These are phyloP conservation scores for Aphaenogaster rudis DNA, from an alignment of 1,140 invertebrate genomes.

Conservation along the genomic window DNA sequence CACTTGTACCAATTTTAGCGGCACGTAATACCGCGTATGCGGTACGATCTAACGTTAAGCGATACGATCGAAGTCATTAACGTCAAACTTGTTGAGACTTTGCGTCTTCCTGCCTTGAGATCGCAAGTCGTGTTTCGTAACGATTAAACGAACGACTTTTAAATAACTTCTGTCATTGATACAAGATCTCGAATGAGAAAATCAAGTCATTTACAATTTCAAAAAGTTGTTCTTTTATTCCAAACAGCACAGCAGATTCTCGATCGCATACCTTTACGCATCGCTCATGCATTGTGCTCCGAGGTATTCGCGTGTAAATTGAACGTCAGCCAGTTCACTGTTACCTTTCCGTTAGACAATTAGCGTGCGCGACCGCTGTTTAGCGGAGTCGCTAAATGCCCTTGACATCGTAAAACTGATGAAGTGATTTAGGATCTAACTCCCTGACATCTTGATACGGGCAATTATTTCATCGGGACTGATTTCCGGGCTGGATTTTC, in stretches of 20 bases:
- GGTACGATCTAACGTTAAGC: not conserved
- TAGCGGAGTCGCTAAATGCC: not conserved
- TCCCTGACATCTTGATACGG: not conserved
- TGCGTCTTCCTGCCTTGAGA: not conserved
- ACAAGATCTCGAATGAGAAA: not conserved
- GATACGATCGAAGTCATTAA: conserved; percentile 20
- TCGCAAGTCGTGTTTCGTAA: not conserved
- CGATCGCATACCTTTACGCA: not conserved
- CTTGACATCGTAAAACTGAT: conserved; percentile 41
- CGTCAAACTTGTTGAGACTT: not conserved
- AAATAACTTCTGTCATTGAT: not conserved
- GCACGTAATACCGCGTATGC: not conserved
- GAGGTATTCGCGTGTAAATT: conserved; percentile 43
- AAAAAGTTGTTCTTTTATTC: not conserved
- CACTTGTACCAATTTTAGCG: conserved; percentile 53
- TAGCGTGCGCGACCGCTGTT: conserved; percentile 24
- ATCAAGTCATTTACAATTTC: not conserved
- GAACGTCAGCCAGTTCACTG: conserved; percentile 46
- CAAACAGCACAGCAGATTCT: not conserved
- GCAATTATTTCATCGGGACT: conserved; percentile 4
- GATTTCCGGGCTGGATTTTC: not conserved
- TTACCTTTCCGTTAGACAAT: conserved; percentile 60
- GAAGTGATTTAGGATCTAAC: not conserved
- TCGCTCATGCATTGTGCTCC: not conserved
- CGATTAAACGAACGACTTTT: not conserved